Evolutionary conservation across 2,888 invertebrate species (phyloP).

Genomic region (Oscheius sp.): DNA sequence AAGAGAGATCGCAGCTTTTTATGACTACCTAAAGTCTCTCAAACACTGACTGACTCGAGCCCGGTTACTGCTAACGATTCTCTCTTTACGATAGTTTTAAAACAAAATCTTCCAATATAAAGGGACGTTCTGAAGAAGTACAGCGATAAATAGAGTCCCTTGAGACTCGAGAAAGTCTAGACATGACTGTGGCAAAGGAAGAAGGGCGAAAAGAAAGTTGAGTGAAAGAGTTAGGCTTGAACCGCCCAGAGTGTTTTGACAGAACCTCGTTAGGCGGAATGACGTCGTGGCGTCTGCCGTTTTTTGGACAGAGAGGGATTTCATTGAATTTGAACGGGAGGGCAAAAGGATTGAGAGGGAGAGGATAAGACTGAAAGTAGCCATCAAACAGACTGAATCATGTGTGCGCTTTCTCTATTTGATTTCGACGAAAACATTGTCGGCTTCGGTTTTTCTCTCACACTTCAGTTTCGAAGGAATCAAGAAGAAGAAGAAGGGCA

Average conservation of each 20-base stretch:
- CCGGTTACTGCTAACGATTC: too few species aligned
- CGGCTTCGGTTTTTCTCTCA: too few species aligned
- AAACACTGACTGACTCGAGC: too few species aligned
- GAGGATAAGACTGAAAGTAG: neutral
- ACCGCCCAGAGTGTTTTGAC: too few species aligned
- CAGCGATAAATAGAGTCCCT: too few species aligned
- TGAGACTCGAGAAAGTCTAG: too few species aligned
- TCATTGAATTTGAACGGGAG: conserved; percentile 21
- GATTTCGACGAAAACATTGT: too few species aligned
- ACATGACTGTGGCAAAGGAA: neutral
- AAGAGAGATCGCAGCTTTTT: neutral
- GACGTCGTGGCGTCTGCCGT: conserved; percentile 1
- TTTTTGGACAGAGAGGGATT: neutral
- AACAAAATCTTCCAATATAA: neutral
- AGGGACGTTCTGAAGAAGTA: too few species aligned
- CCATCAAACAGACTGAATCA: conserved; percentile 7
- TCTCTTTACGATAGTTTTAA: neutral
- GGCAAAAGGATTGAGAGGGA: conserved; percentile 1
- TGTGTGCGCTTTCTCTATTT: too few species aligned
- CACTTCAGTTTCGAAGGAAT: neutral
- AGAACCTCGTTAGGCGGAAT: conserved; percentile 1
- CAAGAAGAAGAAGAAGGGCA: neutral
- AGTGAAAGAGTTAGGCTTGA: neutral
- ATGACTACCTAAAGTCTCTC: neutral
- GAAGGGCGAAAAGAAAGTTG: neutral